Percentiles rank a stretch among this genome's conserved stretches.
Conservation (phyloP, 1,140 invertebrate species). For the Lanistes nyassanus region DNA sequence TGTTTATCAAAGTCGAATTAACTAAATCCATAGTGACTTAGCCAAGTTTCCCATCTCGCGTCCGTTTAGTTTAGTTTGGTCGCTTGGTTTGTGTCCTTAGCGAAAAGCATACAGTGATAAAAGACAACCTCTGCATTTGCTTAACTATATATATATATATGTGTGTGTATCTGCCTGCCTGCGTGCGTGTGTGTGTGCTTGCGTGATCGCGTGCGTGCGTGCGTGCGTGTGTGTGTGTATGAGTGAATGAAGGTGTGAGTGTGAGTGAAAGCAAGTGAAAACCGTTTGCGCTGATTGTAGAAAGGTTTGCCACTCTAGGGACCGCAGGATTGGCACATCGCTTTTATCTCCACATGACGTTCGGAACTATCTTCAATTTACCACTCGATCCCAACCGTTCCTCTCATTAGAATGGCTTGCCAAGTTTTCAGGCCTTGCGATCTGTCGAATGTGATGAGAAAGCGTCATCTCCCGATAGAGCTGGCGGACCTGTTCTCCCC, state of each 20-base stretch:
- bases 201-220: slow-evolving; percentile 3
- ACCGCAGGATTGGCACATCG: not conserved
- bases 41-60: not conserved
- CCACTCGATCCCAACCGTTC: not conserved
- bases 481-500: too few species aligned
- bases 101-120: too few species aligned
- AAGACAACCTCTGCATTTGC: not conserved
- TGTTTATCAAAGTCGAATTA: not conserved
- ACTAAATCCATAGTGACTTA: not conserved
- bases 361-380: not conserved
- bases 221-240: slow-evolving; percentile 11
- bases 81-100: not conserved
- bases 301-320: too few species aligned
- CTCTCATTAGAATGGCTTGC: not conserved
- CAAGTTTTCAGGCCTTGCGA: not conserved
- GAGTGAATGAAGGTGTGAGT: not conserved
- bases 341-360: not conserved
- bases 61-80: not conserved
- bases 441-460: not conserved
- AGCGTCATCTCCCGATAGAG: too few species aligned
- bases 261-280: not conserved
- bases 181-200: slow-evolving; percentile 9
- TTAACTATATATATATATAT: slow-evolving; percentile 1
- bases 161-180: slow-evolving; percentile 11
- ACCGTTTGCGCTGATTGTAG: not conserved